These are phyloP conservation scores for Rallus crepitans DNA, from an alignment of 2,797 vertebrate genomes.

Conservation along the genomic window DNA sequence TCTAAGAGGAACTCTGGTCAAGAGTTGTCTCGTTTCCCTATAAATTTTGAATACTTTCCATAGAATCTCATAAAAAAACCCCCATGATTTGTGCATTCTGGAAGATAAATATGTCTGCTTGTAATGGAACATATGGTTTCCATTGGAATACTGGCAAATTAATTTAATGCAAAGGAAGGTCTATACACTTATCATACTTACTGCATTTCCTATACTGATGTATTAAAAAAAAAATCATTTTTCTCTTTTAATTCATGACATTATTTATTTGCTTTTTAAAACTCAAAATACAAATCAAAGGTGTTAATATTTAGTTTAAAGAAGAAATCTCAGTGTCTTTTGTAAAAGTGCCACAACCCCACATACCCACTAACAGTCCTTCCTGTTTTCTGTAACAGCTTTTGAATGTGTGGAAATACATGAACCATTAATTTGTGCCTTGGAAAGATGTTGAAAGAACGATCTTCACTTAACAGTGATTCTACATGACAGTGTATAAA, in stretches of 20 bases:
- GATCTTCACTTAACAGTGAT: neutral
- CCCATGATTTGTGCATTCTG: neutral
- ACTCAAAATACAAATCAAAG: neutral
- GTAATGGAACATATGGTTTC: neutral
- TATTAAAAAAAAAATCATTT: neutral
- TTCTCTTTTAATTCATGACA: neutral
- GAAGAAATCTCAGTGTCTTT: neutral
- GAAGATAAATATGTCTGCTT: neutral
- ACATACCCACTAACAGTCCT: neutral
- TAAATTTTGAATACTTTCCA: neutral
- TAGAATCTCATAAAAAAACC: neutral
- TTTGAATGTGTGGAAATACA: neutral
- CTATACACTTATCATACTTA: neutral
- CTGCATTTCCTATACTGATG: neutral
- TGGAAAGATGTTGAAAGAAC: conserved; percentile 42
- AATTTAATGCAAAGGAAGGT: neutral
- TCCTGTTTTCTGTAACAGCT: conserved; percentile 28
- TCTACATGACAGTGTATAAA: neutral
- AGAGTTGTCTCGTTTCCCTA: neutral
- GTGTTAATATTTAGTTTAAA: neutral
- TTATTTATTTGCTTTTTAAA: neutral
- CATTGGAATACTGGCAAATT: neutral
- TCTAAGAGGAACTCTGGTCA: neutral
- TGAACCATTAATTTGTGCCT: neutral
- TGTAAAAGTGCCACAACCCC: neutral